Base-by-base conservation (phyloP, 2,113 vertebrate genomes). In the Chloropsis cyanopogon region DNA sequence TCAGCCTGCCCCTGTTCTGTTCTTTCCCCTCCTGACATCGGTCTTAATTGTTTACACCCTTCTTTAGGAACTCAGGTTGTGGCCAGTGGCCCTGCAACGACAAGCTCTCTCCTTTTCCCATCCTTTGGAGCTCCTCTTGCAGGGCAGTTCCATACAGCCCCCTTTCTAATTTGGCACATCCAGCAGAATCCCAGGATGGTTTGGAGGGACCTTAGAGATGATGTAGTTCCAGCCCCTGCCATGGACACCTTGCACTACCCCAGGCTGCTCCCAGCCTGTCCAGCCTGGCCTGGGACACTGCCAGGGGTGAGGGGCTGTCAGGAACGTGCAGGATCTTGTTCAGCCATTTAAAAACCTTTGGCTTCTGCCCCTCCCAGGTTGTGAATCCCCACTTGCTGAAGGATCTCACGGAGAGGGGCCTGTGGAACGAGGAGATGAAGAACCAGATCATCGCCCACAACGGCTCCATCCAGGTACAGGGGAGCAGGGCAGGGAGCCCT, bases 331-430 rank as follows among this genome's bases (percentile, higher is more conserved):
- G 46, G 63, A 35, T 31, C 26, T 23, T 4, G 10, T 44, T 57
- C 39, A 49, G 1, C 20, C 37, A 2, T n/a, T 44, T 75, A 25
- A 44, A 70, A 77, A 11, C 50, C 4, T 75, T 60, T 50, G n/a
- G 8, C 17, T 28, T 88, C 53, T 87, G 47, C 18, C 88, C 70
- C 65, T 78, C 4, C 8, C 95, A 99, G 99, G 98, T 99, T 78
- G 99, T 99, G 88, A 99, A 99, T 90, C 99, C 99, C 12, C 99
- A 99, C 88, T 94, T 99, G 94, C n/a, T 99, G 96, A 99, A 99
- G 90, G 99, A 99, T 92, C 98, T 99, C 80, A 99, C 99, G 0
- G 99, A 99, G 75, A 96, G 97, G 78, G 98, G 98, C 17, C 96
- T 99, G 63, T 99, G 99, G 99, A 98, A 96, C 0, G 99, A 99